Base-by-base conservation (phyloP, 92 coral and sea anemone genomes). In the Zoanthus sansibaricus region DNA sequence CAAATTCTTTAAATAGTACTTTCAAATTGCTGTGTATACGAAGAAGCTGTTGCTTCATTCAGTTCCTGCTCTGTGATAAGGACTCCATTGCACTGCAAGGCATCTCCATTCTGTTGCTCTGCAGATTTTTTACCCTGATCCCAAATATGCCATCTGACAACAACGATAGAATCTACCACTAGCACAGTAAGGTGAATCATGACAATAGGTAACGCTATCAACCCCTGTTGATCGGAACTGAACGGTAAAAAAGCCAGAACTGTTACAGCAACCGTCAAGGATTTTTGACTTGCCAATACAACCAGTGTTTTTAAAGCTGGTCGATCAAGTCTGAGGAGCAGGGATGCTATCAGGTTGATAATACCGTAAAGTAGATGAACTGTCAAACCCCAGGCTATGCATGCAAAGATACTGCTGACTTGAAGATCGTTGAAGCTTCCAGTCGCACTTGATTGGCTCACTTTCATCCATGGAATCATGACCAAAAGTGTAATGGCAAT, bases 391-490 rank as follows among this genome's bases (percentile, higher is more conserved):
- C 99, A 97, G 46, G 92, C 95, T 11, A 95, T 76, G 33, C 93
- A 78, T 6, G 96, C 94, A 83, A 93, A 91, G 51, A 97, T 78
- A 32, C 97, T 93, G 80, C 89, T 89, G 48, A 92, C 52, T 12
- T 97, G 87, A 83, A 97, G 75, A n/a, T 69, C 52, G 5, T 21
- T 55, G 73, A 97, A 95, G 76, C 94, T 92, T 16, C 98, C 98
- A 69, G 86, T 83, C 1, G 94, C 89, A 76, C 98, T 95, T 66
- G 99, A 95, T 12, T 94, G 90, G 72, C 99, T 97, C 30, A 97
- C 95, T 77, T 97, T 97, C 92, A 97, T 87, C 99, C 99, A 97
- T 31, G 99, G 99, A 13, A 97, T 95, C 77, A 92, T 78, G 37
- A 94, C 91, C 4, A 97, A 84, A 7, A 97, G 90, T 52, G 95